Base-by-base conservation (phyloP, 1,140 invertebrate species). In the Micrasema minimum region DNA sequence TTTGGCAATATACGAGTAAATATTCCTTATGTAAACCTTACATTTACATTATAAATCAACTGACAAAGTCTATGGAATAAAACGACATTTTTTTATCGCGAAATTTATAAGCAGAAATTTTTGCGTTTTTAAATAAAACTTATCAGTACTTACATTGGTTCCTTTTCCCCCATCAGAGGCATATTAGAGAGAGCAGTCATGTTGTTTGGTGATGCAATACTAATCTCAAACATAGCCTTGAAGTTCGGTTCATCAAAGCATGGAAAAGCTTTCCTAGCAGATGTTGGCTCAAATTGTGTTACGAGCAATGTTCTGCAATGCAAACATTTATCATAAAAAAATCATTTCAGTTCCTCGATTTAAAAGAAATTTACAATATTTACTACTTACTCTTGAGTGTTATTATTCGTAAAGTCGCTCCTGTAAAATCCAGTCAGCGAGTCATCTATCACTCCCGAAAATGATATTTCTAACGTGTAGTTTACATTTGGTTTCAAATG, bases 351-450 rank as follows among this genome's bases (percentile, higher is more conserved):
- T 6, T 10, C 16, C 35, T 37, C 35, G 7, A 57, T 14, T 37
- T 9, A 2, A 4, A 37, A 35, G 10, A 18, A 37, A 10, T 6
- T 31, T 37, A 22, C 20, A 12, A 51, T 31, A 57, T 57, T 1
- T 16, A 43, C 22, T 1, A 61, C 67, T 69, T 69, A 83, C 76
- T 79, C 74, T 81, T 79, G 69, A 80, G 83, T 81, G 78, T 70
- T 80, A 67, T 75, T 80, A 67, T 79, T 78, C 69, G 78, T 78
- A 64, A 55, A 77, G 53, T 87, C 82, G 77, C 92, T 94, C 70
- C 88, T 88, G 78, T 96, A 97, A 80, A 96, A 95, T 11, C 95
- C 95, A 48, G 87, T 86, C 78, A 91, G 83, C 2, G 88, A 86
- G 66, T 88, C 84, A 22, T 85, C 83, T 66, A 90, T 85, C 1